Evolutionary conservation across 2,888 invertebrate genomes (phyloP), one percentile per base, ranked within the genome.

Genomic region (Zygothrica quintamaculata): DNA sequence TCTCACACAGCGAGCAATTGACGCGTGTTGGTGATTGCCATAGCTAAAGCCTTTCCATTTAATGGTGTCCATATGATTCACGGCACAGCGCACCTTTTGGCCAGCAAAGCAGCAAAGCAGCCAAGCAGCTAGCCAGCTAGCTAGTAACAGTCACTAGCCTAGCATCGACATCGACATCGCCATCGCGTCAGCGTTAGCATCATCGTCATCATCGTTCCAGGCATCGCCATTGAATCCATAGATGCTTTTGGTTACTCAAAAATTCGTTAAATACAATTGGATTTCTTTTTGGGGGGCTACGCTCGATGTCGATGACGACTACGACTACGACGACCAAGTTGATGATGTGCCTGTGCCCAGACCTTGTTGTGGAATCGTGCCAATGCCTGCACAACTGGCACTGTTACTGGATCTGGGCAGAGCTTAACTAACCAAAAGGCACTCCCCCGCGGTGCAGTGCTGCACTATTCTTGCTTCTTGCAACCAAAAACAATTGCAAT

Each of bases 21-120:
- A 84, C 82, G 82, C 82, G 80, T 81, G 86, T 80, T 80, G 84
- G 74, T 84, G 87, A 84, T 80, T 78, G 81, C 87, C 70, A 62
- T n/a, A 26, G 37, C 37, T 8, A 36, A 22, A 47, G 69, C 53
- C 82, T 74, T 80, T 74, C 84, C 76, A 73, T 75, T 86, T 87
- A 87, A 87, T 87, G 84, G 87, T 87, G 84, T 87, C 80, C 85
- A 88, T 87, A 88, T 88, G 88, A 88, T 88, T 84, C 88, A 88
- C 82, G 65, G 80, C 86, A 64, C 53, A 65, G 66, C 74, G 72
- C 76, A 82, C 65, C 79, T 80, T 69, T 60, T 58, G 48, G 70
- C 51, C n/a, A n/a, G n/a, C n/a, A n/a, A n/a, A n/a, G n/a, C n/a
- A n/a, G n/a, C n/a, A n/a, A n/a, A 56, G 47, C 34, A 18, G 18